Evolutionary conservation across 2,888 invertebrate genomes (phyloP), one percentile per base, ranked within the genome.

Genomic region (Oligia strigilis): DNA sequence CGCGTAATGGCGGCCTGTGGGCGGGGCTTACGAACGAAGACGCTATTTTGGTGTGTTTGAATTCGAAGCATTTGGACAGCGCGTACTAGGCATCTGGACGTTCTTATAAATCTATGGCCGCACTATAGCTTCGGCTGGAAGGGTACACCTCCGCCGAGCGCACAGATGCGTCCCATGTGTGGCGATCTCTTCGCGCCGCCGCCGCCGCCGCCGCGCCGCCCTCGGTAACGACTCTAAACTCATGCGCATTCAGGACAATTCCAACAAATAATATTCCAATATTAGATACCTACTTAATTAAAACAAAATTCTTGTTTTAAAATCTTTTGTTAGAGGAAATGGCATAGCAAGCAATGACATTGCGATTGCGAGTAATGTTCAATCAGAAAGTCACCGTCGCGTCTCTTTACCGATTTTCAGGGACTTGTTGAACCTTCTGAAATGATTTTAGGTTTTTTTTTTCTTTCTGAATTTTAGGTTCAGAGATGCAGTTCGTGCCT

Each of bases 161-260:
- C 95, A 93, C 97, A 97, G 96, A 96, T 97, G 97, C 95, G 95
- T 89, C 94, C 93, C 97, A 97, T 96, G 95, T 97, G 97, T 96
- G 95, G 92, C 93, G 90, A 83, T 94, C 95, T 94, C 94, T 94
- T 93, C 93, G 93, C 94, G 92, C 82, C 92, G 93, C 92, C 55
- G 91, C 81, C 92, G 93, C 91, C 81, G 85, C 78, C 91, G 90
- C 60, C 91, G 90, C 89, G 91, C 89, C 92, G 93, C 91, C 89
- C 87, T 85, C 85, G 84, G 76, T 80, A 78, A 82, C 88, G 62
- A 88, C 87, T 81, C 76, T 83, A 82, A 87, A 87, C 81, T 81
- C 78, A 67, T 49, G 77, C 79, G 70, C 77, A 80, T 87, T 84
- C 82, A 84, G 89, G 89, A 89, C 80, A 90, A 75, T 82, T 85